These are phyloP conservation scores for Prinia subflava DNA, from an alignment of 2,113 vertebrate genomes.

Conservation along the genomic window DNA sequence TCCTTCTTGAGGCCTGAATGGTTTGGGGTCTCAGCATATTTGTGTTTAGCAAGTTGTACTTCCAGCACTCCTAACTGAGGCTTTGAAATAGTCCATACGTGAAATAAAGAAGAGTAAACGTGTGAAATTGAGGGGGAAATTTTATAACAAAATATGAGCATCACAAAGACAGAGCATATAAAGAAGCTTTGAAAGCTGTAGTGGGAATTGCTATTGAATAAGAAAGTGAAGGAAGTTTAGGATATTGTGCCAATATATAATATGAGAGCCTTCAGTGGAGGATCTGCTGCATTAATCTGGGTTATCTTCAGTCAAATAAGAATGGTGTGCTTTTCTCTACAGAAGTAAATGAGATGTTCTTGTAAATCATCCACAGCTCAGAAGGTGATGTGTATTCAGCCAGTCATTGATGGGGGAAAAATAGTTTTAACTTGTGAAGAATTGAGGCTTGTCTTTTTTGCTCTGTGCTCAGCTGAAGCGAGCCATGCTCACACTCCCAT, in stretches of 20 bases:
- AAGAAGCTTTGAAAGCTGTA: not conserved
- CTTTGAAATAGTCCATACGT: not conserved
- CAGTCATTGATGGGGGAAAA: not conserved
- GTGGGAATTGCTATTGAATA: not conserved
- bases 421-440: not conserved
- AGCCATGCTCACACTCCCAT: not conserved
- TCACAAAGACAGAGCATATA: not conserved
- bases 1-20: not conserved
- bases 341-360: not conserved
- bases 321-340: not conserved
- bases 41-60: not conserved
- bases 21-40: not conserved
- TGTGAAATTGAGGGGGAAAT: not conserved
- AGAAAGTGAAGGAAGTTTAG: not conserved
- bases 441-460: not conserved
- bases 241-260: not conserved
- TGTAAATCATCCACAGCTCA: not conserved
- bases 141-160: not conserved
- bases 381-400: not conserved
- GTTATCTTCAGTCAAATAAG: not conserved
- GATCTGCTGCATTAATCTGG: not conserved
- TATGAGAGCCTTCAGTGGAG: not conserved
- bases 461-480: fast-evolving
- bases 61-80: not conserved
- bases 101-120: not conserved